Percentiles rank a stretch among this genome's conserved stretches.
Evolutionary conservation across 2,797 vertebrate genomes (phyloP).

Genomic region (Neosilurus mollespiculum): DNA sequence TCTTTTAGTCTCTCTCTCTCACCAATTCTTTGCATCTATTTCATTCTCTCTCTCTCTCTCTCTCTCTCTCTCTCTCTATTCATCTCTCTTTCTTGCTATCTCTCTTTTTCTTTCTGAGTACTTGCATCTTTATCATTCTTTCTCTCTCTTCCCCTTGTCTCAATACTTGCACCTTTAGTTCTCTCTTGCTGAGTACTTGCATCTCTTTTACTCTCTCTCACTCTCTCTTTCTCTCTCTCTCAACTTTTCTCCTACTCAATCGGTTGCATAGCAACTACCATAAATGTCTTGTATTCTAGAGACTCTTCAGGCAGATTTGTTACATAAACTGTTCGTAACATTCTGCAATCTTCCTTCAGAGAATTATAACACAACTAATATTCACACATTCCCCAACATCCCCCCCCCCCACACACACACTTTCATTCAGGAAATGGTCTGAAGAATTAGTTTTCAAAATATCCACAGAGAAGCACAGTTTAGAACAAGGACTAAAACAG

Average conservation of each 20-base stretch:
- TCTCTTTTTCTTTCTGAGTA: neutral
- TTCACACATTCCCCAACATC: neutral
- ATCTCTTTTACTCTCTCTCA: neutral
- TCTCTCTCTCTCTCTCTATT: neutral
- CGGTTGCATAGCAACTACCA: slow-evolving; percentile 62
- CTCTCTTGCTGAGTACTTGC: neutral
- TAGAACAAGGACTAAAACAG: slow-evolving; percentile 27
- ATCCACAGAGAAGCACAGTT: neutral
- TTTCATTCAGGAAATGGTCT: no score
- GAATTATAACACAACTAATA: slow-evolving; percentile 3
- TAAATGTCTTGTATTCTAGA: slow-evolving; percentile 14
- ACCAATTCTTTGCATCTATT: neutral
- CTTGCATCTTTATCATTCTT: neutral
- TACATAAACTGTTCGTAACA: neutral
- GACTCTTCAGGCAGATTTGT: neutral
- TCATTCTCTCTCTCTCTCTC: neutral
- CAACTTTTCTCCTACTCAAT: slow-evolving; percentile 16
- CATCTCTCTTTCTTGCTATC: no score
- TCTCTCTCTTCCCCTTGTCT: neutral
- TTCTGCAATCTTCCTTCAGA: slow-evolving; percentile 5
- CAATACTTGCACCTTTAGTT: no score
- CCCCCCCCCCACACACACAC: neutral
- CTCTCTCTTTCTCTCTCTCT: neutral
- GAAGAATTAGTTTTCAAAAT: neutral
- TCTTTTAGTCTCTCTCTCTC: neutral